Percentiles rank a stretch among this genome's conserved stretches.
These are phyloP conservation scores for Drosophila cyrtoloma DNA, from an alignment of 2,888 invertebrate species.

Conservation along the genomic window DNA sequence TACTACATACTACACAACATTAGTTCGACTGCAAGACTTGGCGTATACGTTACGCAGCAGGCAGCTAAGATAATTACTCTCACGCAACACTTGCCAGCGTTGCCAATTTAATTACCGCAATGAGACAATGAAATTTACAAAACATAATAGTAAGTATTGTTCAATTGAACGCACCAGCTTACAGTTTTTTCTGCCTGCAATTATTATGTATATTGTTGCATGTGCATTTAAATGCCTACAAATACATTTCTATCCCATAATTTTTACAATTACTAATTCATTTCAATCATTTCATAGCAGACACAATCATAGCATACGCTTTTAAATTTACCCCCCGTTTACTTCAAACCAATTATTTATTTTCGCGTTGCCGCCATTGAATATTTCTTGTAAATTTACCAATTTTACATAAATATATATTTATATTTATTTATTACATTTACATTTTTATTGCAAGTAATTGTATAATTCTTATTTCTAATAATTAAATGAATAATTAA, in stretches of 20 bases:
- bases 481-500: no score
- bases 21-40: constrained; percentile 12
- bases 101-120: constrained; percentile 44
- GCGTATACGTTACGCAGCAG: constrained; percentile 42
- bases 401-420: not conserved
- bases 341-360: not conserved
- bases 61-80: constrained; percentile 60
- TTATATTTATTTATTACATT: not conserved
- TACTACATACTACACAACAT: not conserved
- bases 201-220: not conserved
- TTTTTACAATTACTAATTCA: not conserved
- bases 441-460: not conserved
- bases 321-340: no score
- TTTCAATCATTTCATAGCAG: not conserved
- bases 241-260: not conserved
- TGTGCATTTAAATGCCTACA: not conserved
- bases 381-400: not conserved
- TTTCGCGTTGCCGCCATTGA: not conserved
- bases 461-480: not conserved
- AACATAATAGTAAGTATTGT: not conserved
- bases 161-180: not conserved
- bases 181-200: not conserved
- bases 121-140: not conserved
- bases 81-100: constrained; percentile 38
- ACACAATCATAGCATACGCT: not conserved